phyloP scores from a whole-genome alignment of 2,113 vertebrate species.

The Taurulus bubalis region DNA sequence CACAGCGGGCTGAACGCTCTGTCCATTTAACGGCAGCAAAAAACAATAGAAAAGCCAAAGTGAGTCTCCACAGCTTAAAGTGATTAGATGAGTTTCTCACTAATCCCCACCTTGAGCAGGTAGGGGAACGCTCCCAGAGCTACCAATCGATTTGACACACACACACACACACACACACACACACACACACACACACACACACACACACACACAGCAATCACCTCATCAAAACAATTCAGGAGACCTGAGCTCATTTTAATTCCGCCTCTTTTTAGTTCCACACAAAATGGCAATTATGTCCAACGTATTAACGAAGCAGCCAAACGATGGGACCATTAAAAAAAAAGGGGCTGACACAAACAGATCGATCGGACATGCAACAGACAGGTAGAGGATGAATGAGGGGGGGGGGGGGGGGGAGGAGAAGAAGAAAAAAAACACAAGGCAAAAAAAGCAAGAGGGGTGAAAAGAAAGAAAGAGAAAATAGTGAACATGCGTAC shows the following conservation, averaged over 20 bases:
- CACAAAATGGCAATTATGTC: conserved; percentile 79
- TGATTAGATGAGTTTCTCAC: conserved; percentile 79
- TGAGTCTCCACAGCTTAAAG: conserved; percentile 79
- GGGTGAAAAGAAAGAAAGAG: conserved; percentile 25
- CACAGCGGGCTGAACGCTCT: conserved; percentile 38
- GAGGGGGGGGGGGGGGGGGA: background rate
- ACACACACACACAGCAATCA: conserved; percentile 57
- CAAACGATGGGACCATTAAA: conserved; percentile 72
- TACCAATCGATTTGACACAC: conserved; percentile 73
- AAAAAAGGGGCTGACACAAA: conserved; percentile 72
- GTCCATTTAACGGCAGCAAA: conserved; percentile 68
- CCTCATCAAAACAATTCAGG: conserved; percentile 78
- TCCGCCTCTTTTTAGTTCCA: conserved; percentile 38
- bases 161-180: conserved; percentile 38
- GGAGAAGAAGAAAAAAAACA: conserved; percentile 22
- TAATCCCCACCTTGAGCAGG: conserved; percentile 82
- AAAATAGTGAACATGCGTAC: conserved; percentile 24
- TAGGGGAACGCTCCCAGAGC: conserved; percentile 68
- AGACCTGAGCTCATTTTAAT: conserved; percentile 69
- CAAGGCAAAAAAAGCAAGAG: conserved; percentile 2
- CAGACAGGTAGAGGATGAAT: conserved; percentile 54
- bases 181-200: conserved; percentile 38
- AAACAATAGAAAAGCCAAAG: conserved; percentile 75
- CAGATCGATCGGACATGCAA: conserved; percentile 78
- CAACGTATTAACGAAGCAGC: conserved; percentile 72